Evolutionary conservation across 2,888 invertebrate genomes (phyloP).

Genomic region (Tachina grossa): DNA sequence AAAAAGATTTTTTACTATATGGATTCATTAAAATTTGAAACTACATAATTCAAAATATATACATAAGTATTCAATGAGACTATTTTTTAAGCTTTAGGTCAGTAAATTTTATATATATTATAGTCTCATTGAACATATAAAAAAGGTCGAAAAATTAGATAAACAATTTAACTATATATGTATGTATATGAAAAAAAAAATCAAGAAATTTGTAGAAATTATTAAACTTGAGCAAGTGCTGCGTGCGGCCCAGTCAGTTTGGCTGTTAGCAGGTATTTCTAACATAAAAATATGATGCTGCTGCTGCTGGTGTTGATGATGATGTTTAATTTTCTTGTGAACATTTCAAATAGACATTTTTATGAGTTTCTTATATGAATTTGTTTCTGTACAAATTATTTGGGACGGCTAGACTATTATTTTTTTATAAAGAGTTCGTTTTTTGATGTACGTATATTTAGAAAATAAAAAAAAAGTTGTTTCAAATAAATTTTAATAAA

Average conservation of each 20-base stretch:
- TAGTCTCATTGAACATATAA: too few species aligned
- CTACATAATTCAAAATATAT: background rate
- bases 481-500: background rate
- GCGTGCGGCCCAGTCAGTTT: conserved; percentile 13
- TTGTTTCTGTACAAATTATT: conserved; percentile 29
- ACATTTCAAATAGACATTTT: conserved; percentile 52
- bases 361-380: conserved; percentile 19
- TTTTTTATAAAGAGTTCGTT: too few species aligned
- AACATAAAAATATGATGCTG: conserved; percentile 41
- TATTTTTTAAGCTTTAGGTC: too few species aligned
- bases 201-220: conserved; percentile 13
- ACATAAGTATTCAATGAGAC: too few species aligned
- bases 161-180: background rate
- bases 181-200: background rate
- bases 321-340: conserved; percentile 7
- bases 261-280: conserved; percentile 42
- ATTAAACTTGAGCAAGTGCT: background rate
- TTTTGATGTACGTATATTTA: background rate
- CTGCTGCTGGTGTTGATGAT: background rate
- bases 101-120: too few species aligned
- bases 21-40: conserved; percentile 12
- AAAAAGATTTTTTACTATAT: background rate
- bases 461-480: background rate
- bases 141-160: too few species aligned
- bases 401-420: conserved; percentile 52